Evolutionary conservation across 1,140 invertebrate genomes (phyloP), one percentile per base, ranked within the genome.

Genomic region (Drosophila setifemur): DNA sequence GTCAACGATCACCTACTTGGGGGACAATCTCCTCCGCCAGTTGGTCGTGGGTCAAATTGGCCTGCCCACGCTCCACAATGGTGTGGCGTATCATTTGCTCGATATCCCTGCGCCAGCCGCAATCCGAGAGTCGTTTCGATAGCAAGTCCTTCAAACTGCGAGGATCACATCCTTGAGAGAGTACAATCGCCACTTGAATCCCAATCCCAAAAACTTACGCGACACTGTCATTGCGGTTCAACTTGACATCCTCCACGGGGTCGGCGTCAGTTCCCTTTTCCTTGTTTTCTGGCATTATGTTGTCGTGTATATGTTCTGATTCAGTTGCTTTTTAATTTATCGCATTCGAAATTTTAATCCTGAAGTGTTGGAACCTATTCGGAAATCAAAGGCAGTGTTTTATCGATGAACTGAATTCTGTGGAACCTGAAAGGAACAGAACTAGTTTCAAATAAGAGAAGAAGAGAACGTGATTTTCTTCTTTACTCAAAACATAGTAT

Each of bases 61-160:
- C 25, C 5, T 43, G 93, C n/a, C 95, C 95, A 28, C 92, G 92
- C 91, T 97, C 94, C 74, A 94, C 94, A 1, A 98, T 93, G 26
- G 94, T 92, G 68, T 97, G 94, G 73, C 96, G 93, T 79, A 96
- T 96, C 26, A 96, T 92, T 66, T 95, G 91, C 90, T 96, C 94
- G 0, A 98, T 93, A 92, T 97, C 93, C 89, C 97, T 95, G 73
- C 94, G 92, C 96, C 96, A 98, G 2, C 96, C 97, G 91, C 96
- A 97, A 90, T 97, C 96, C 19, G 95, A 93, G 14, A 98, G 91
- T 42, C 96, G 91, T 37, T 94, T 93, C 52, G 95, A 92, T 23
- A 98, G 90, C 18, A 97, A 91, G 88, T 97, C 96, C 89, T 96
- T 96, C 25, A 97, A 92, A 4, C 70, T 73, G 4, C 7, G 31